Evolutionary conservation across 2,888 invertebrate genomes (phyloP).

Genomic region (Trichopria drosophilae): DNA sequence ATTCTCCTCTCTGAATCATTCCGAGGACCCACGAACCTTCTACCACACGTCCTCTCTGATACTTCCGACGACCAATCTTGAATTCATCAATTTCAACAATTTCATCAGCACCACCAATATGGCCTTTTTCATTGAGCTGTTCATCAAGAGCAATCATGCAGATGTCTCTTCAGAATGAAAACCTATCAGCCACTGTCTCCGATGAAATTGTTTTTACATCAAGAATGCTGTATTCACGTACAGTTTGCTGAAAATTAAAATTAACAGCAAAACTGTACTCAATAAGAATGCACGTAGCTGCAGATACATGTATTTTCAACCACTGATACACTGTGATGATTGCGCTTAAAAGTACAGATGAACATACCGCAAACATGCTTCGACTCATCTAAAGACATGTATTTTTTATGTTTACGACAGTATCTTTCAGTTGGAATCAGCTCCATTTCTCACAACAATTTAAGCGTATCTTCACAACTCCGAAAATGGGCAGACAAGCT

Average conservation of each 20-base stretch:
- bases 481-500: conserved; percentile 13
- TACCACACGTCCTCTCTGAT: conserved; percentile 19
- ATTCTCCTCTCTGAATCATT: too few species aligned
- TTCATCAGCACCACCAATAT: conserved; percentile 13
- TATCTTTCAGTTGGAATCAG: conserved; percentile 18
- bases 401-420: conserved; percentile 21
- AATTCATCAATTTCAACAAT: conserved; percentile 22
- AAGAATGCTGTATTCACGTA: conserved; percentile 19
- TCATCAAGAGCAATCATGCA: conserved; percentile 18
- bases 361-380: conserved; percentile 14
- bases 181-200: conserved; percentile 22
- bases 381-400: conserved; percentile 12
- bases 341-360: conserved; percentile 17
- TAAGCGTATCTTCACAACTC: conserved; percentile 13
- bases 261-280: conserved; percentile 16
- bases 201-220: conserved; percentile 11
- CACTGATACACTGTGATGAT: conserved; percentile 9
- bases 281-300: conserved; percentile 10
- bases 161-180: conserved; percentile 24
- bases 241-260: conserved; percentile 13
- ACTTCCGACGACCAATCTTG: conserved; percentile 21
- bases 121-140: conserved; percentile 8
- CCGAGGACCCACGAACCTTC: conserved; percentile 14
- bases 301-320: conserved; percentile 12
- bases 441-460: conserved; percentile 21